Percentiles rank a stretch among this genome's conserved stretches.
These are phyloP conservation scores for Argyresthia goedartella DNA, from an alignment of 2,888 invertebrate species.

Conservation along the genomic window DNA sequence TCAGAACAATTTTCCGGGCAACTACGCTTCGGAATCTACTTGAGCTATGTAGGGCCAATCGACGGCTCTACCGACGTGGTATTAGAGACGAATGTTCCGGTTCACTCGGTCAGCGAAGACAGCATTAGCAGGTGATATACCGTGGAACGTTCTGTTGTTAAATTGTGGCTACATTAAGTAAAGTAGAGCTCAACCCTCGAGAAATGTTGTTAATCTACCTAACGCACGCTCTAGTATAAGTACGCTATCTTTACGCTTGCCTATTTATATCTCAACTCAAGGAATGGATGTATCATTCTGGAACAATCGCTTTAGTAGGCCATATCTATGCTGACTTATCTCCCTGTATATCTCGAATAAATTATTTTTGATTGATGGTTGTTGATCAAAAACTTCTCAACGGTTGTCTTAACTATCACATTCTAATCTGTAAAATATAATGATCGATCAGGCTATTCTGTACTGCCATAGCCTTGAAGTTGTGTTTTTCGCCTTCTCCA, in stretches of 20 bases:
- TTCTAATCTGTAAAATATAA: too few species aligned
- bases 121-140: slow-evolving; percentile 38
- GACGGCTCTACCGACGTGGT: slow-evolving; percentile 27
- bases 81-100: slow-evolving; percentile 26
- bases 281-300: not conserved
- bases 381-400: too few species aligned
- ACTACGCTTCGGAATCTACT: slow-evolving; percentile 85
- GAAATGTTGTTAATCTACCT: not conserved
- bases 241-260: too few species aligned
- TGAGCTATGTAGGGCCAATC: slow-evolving; percentile 56
- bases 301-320: not conserved
- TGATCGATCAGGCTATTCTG: too few species aligned
- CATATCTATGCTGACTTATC: not conserved
- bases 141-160: not conserved
- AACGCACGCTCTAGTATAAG: not conserved
- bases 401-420: too few species aligned
- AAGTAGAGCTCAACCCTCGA: not conserved
- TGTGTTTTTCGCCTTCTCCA: too few species aligned
- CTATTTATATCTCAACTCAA: too few species aligned
- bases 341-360: not conserved
- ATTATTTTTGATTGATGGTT: not conserved
- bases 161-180: not conserved
- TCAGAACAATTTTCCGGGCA: slow-evolving; percentile 81
- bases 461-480: too few species aligned
- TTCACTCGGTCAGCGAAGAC: slow-evolving; percentile 36